phyloP scores from a whole-genome alignment of 2,888 invertebrate species.

The Parochlus steinenii region DNA sequence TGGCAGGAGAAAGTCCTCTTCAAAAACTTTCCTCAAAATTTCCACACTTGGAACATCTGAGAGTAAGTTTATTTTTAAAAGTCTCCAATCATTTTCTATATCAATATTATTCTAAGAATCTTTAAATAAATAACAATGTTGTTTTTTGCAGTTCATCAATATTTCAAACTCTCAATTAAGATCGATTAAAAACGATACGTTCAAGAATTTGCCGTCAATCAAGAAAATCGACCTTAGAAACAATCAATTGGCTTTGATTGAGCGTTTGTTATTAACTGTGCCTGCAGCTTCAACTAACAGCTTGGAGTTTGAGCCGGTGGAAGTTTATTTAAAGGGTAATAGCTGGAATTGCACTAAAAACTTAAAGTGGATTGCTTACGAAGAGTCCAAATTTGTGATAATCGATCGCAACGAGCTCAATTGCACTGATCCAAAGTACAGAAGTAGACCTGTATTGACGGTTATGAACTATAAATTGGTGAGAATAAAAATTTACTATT shows the following conservation, averaged over 20 bases:
- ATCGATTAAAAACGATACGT: constrained; percentile 10
- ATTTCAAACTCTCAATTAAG: constrained; percentile 29
- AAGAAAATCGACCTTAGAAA: constrained; percentile 27
- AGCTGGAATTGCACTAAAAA: constrained; percentile 29
- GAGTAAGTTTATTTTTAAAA: neutral
- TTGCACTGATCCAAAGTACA: constrained; percentile 26
- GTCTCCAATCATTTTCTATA: neutral
- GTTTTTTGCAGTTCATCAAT: constrained; percentile 19
- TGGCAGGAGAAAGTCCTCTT: constrained; percentile 5
- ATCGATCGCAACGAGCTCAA: constrained; percentile 23
- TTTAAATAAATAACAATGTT: neutral
- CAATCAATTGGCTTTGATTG: constrained; percentile 27
- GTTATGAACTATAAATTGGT: constrained; percentile 28
- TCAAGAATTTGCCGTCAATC: constrained; percentile 12
- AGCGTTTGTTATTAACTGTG: constrained; percentile 20
- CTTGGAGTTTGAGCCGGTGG: neutral
- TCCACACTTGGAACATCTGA: constrained; percentile 3
- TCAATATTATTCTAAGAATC: neutral
- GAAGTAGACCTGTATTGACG: constrained; percentile 20
- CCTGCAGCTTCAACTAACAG: neutral
- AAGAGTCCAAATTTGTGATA: constrained; percentile 21
- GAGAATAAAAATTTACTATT: too few species aligned
- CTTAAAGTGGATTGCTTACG: constrained; percentile 26
- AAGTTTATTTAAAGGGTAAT: constrained; percentile 19
- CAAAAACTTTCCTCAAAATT: neutral